These are phyloP conservation scores for Octodonta nipae DNA, from an alignment of 2,888 invertebrate genomes.

Conservation along the genomic window DNA sequence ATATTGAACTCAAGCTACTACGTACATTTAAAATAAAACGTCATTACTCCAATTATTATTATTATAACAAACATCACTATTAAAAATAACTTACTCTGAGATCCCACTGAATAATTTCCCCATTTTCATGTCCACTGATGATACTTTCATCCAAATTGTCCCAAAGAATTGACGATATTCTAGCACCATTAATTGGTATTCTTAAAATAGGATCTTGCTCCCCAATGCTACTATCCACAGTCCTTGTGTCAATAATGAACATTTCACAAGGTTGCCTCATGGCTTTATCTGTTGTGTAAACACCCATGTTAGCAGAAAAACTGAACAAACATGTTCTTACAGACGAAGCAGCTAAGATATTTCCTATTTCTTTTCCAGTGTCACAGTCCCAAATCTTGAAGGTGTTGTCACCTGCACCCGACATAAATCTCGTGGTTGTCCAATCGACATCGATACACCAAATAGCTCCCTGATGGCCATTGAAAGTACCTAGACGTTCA, in stretches of 20 bases:
- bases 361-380: constrained; percentile 64
- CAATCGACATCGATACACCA: constrained; percentile 98
- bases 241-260: constrained; percentile 71
- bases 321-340: constrained; percentile 87
- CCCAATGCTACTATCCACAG: constrained; percentile 55
- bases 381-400: constrained; percentile 88
- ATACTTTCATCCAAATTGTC: constrained; percentile 83
- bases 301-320: constrained; percentile 82
- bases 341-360: constrained; percentile 67
- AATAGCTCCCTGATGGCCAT: constrained; percentile 93
- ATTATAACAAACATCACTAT: too few species aligned
- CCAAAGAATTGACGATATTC: constrained; percentile 89
- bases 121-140: constrained; percentile 88
- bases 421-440: constrained; percentile 73
- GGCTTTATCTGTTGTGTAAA: constrained; percentile 85
- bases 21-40: too few species aligned
- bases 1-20: too few species aligned
- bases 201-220: constrained; percentile 60
- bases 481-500: constrained; percentile 89
- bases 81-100: constrained; percentile 55
- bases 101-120: constrained; percentile 87
- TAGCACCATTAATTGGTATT: constrained; percentile 66
- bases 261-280: constrained; percentile 86
- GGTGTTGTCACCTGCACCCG: constrained; percentile 90
- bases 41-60: too few species aligned